Base-by-base conservation (phyloP, 2,888 invertebrate genomes). In the Antheraea assamensis region DNA sequence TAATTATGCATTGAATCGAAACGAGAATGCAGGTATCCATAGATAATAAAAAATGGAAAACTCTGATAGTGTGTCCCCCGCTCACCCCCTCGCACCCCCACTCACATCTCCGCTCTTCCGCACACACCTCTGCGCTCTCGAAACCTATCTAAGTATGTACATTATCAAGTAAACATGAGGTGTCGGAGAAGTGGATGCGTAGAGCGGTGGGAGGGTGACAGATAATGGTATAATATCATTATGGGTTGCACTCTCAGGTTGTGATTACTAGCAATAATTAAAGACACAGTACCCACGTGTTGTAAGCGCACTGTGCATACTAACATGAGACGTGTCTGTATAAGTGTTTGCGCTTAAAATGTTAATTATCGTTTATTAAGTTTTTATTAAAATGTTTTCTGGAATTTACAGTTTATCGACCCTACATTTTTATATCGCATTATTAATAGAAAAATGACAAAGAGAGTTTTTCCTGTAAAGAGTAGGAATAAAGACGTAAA, bases 1-100 rank as follows among this genome's bases (percentile, higher is more conserved):
- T 61, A 61, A 61, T 61, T 61, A 61, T 61, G 61, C 61, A 61
- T 61, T 27, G 61, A 58, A 58, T 58, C 58, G 58, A 61, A 61
- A 61, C 27, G 61, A 61, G 27, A 61, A 61, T 61, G 61, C 61
- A 61, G 27, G 13, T 61, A 24, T 3, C 61, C 27, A 27, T 27
- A 27, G 13, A 15, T 13, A 27, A 61, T 27, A 61, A 61, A 61
- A 61, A 61, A 7, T 61, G 61, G 3, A 61, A 61, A 61, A 27
- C 61, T 27, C 55, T 0, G n/a, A 21, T 1, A 24, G 27, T 61
- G 10, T 27, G 24, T 4, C 61, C 27, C 27, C 61, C 27, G 21
- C n/a, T 5, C 21, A 55, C 61, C 24, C 27, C 55, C n/a, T 3
- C n/a, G 13, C 52, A 52, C 17, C 15, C 8, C 52, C 52, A 3